Evolutionary conservation across 2,888 invertebrate species (phyloP), one percentile per base, ranked within the genome.

Genomic region (Hemicrepidius hirtus): DNA sequence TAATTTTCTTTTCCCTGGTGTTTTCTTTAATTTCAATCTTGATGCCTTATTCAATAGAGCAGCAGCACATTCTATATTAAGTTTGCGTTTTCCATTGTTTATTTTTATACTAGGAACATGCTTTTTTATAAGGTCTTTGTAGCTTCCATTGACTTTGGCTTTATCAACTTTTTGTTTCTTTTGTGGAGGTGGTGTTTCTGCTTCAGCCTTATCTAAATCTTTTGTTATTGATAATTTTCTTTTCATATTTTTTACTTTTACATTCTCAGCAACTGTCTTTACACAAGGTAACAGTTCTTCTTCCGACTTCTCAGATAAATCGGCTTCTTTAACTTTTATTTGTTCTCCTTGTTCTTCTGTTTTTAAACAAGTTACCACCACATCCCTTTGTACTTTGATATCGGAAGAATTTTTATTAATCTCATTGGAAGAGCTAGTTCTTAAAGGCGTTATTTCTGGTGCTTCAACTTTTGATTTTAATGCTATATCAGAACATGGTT

Each of bases 191-290:
- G 73, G 59, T 37, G 74, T 49, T 24, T 77, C 78, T 21, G 73
- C 59, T 57, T 80, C 78, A 13, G 62, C 63, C 71, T 82, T 82
- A 18, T 77, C 76, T 20, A 55, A 44, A 7, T 78, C 78, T 13
- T 74, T 76, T 37, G 73, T 73, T 53, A 87, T 77, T 0, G 88
- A 88, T 32, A 88, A 80, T 80, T 89, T 89, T 68, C 89, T 81
- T 77, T 88, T 89, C 81, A 88, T 87, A 74, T 86, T 86, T 77
- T 86, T 86, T 41, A 86, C 85, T 80, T 86, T 86, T 0, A 86
- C 86, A 68, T 86, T 86, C 78, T 86, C 86, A 0, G 86, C 86
- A 3, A 86, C 86, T 0, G 86, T 86, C 69, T 83, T 85, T 7
- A 84, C 79, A 24, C 84, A 84, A 2, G 84, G 85, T 49, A 74